A percentile compares a stretch with the other conserved stretches of the same genome.
Evolutionary conservation across 1,140 invertebrate species (phyloP).

Genomic region (Arion vulgaris): DNA sequence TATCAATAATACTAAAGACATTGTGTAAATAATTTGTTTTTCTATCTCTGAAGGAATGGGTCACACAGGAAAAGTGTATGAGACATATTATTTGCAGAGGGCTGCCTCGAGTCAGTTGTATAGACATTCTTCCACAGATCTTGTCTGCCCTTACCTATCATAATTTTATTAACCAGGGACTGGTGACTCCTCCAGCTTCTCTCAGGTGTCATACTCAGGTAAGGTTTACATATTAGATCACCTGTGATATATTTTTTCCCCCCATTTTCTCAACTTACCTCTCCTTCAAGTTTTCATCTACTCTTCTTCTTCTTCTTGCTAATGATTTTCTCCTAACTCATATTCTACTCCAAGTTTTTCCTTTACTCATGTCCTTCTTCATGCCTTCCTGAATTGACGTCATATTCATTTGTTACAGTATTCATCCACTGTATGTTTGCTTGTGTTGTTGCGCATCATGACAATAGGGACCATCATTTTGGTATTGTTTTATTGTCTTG

Average conservation of each 20-base stretch:
- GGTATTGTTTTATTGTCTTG: too few relatives aligned
- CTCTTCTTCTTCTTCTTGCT: too few relatives aligned
- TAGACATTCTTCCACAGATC: conserved; percentile 65
- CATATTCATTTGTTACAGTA: too few relatives aligned
- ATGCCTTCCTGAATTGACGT: too few relatives aligned
- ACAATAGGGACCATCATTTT: too few relatives aligned
- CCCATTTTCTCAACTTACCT: neutral
- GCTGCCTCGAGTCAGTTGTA: conserved; percentile 69
- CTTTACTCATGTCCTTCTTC: too few relatives aligned
- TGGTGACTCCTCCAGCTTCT: conserved; percentile 61
- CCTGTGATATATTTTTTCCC: neutral
- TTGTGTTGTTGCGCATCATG: too few relatives aligned
- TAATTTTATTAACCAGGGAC: conserved; percentile 73
- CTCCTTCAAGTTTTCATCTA: too few relatives aligned
- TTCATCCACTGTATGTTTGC: too few relatives aligned
- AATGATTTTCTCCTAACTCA: too few relatives aligned
- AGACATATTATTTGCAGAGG: conserved; percentile 73
- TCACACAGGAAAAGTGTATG: conserved; percentile 68
- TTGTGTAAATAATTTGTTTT: neutral
- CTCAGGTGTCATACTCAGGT: conserved; percentile 6
- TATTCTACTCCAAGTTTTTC: too few relatives aligned
- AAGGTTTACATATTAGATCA: neutral
- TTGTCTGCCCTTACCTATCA: conserved; percentile 70
- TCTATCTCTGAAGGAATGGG: conserved; percentile 69
- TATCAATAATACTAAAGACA: too few relatives aligned